Percentiles rank a stretch among this genome's conserved stretches.
Conservation (phyloP, 2,113 vertebrate genomes). For the Coracopsis vasa region DNA sequence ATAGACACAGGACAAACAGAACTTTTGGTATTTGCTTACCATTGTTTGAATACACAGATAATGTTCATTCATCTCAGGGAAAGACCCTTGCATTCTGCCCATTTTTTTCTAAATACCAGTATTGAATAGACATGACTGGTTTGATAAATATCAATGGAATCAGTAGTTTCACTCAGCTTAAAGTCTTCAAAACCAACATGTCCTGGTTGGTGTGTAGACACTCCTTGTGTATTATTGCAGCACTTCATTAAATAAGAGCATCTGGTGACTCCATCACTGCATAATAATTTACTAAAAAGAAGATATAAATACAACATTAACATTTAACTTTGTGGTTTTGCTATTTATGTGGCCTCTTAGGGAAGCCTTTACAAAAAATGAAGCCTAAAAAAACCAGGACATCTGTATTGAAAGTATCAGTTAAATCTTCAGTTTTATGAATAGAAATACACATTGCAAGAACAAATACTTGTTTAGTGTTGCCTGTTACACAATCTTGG, state of each 20-base stretch:
- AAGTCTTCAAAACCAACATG: not conserved
- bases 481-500: not conserved
- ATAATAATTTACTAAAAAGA: not conserved
- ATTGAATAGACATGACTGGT: not conserved
- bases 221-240: not conserved
- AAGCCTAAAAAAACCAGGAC: not conserved
- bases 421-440: not conserved
- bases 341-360: not conserved
- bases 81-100: not conserved
- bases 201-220: not conserved
- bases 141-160: not conserved
- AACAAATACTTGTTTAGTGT: not conserved
- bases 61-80: not conserved
- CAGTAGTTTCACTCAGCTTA: not conserved
- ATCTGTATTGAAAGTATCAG: not conserved
- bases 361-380: not conserved
- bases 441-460: not conserved
- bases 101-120: not conserved
- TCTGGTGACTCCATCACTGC: not conserved
- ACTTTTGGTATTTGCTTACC: not conserved
- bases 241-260: not conserved
- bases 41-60: not conserved
- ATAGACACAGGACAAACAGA: not conserved
- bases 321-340: not conserved
- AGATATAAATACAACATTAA: not conserved